Conservation (phyloP, 2,888 invertebrate species). For the Hemithea aestivaria region DNA sequence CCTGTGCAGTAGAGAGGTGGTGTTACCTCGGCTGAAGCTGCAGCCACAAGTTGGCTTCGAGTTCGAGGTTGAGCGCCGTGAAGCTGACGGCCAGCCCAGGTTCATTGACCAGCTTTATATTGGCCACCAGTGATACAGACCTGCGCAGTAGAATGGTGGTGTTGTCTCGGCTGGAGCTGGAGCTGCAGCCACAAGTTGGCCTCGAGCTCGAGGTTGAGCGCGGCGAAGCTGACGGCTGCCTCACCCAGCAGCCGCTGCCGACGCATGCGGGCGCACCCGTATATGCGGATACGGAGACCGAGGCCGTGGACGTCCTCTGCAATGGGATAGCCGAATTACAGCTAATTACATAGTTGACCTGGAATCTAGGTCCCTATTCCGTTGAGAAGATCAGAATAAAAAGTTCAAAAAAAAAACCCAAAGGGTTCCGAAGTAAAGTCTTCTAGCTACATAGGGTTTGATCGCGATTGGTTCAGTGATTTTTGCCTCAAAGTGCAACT, state of each 20-base stretch:
- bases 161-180: slow-evolving; percentile 85
- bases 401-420: too few species aligned
- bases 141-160: slow-evolving; percentile 56
- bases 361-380: too few species aligned
- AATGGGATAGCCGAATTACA: too few species aligned
- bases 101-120: too few species aligned
- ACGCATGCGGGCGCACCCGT: slow-evolving; percentile 95
- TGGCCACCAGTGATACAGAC: too few species aligned
- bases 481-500: too few species aligned
- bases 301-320: slow-evolving; percentile 95
- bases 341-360: too few species aligned
- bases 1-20: slow-evolving; percentile 56
- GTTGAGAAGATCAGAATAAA: too few species aligned
- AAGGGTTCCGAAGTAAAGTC: too few species aligned
- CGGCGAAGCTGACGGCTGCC: slow-evolving; percentile 92
- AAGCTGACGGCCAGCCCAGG: too few species aligned
- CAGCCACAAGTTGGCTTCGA: slow-evolving; percentile 94
- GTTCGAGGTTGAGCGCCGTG: slow-evolving; percentile 91
- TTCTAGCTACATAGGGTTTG: too few species aligned
- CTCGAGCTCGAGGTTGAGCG: slow-evolving; percentile 93
- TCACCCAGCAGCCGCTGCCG: slow-evolving; percentile 95
- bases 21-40: slow-evolving; percentile 84
- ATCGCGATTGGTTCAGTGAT: too few species aligned
- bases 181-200: slow-evolving; percentile 94
- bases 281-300: slow-evolving; percentile 93